phyloP scores from a whole-genome alignment of 2,797 vertebrate species.

The Malurus splendens region DNA sequence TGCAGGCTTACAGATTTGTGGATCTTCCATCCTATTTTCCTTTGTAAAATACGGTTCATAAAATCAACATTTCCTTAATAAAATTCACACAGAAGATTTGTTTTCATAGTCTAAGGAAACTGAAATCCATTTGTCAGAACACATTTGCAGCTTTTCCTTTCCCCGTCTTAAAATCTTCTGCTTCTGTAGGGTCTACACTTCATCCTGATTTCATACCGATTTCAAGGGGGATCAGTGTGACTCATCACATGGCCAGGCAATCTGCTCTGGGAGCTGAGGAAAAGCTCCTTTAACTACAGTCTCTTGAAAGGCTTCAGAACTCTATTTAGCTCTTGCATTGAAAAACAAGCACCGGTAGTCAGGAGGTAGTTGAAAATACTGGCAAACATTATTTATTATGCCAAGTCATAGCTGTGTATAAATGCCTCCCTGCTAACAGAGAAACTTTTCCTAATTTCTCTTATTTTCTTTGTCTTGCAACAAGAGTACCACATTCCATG shows the following conservation, averaged over 20 bases:
- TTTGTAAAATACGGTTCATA: not conserved
- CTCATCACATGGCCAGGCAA: not conserved
- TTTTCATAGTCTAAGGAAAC: slow-evolving; percentile 28
- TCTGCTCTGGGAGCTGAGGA: slow-evolving; percentile 15
- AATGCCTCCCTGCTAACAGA: not conserved
- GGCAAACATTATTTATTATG: not conserved
- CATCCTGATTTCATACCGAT: slow-evolving; percentile 45
- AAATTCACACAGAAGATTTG: slow-evolving; percentile 11
- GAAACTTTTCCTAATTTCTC: not conserved
- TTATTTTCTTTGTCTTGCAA: not conserved
- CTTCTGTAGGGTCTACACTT: slow-evolving; percentile 39
- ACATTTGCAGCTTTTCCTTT: slow-evolving; percentile 17
- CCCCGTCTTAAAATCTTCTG: not conserved
- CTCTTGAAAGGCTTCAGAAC: slow-evolving; percentile 11
- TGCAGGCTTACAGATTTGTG: not conserved
- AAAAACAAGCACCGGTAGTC: not conserved
- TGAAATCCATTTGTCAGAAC: slow-evolving; percentile 31
- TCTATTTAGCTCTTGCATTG: not conserved
- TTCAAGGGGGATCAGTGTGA: slow-evolving; percentile 12
- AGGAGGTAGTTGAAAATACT: not conserved
- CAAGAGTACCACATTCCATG: not conserved
- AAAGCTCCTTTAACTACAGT: slow-evolving; percentile 14
- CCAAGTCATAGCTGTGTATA: not conserved
- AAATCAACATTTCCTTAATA: slow-evolving; percentile 17
- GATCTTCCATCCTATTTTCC: not conserved